Base-by-base conservation (phyloP, 2,888 invertebrate genomes). In the Yponomeuta plumbellus region DNA sequence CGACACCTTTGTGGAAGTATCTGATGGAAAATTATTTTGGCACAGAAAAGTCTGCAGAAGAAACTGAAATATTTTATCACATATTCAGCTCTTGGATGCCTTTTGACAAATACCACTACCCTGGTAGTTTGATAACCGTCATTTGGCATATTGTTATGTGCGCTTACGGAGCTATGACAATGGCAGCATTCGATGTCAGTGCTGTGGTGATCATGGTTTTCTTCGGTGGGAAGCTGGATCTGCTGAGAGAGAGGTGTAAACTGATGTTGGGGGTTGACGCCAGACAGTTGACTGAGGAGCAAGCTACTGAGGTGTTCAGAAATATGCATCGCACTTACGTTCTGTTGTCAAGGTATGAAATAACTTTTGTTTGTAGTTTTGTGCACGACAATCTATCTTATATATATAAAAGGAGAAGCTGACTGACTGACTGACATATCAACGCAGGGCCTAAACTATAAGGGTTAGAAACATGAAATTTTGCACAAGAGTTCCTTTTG, bases 11-110 rank as follows among this genome's bases (percentile, higher is more conserved):
- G 2, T 74, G 86, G 66, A 73, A 69, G 70, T 86, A 81, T 70
- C 13, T 79, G 22, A 26, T 57, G 11, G 65, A 65, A 20, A 57
- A 8, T 11, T 40, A 66, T 21, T 11, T 20, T 1, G 39, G 20
- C 8, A 34, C 58, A 11, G 22, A 10, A 10, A 21, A 34, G n/a
- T 40, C 58, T 20, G 13, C 11, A 17, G 63, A 84, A 70, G 88
- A 84, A 6, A 80, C 80, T 0, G 84, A 84, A 70, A 44, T 69
- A 0, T 89, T 88, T 71, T 85, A 85, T 0, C 89, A 88, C 62
- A 86, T 90, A 23, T 86, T 86, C 57, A 88, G 86, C 67, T 81
- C 88, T 20, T 90, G 88, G 88, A 77, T 84, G 76, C 88, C 88
- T 1, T 78, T 85, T 70, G 81, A 89, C 68, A 88, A 88, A 66